Conservation (phyloP, 2,797 vertebrate species). For the Diplodus sargus region DNA sequence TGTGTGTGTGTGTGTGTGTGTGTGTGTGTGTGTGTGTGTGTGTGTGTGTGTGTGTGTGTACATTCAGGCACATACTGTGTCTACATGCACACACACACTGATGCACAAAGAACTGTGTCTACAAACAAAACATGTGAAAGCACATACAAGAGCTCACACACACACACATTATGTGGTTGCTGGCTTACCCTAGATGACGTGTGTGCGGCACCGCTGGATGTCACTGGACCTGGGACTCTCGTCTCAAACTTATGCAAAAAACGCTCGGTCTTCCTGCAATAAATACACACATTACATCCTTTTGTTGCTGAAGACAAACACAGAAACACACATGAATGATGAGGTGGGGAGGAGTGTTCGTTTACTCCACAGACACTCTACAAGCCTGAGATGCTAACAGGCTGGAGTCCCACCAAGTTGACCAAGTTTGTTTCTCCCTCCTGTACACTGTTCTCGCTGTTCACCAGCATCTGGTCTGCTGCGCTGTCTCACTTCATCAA, state of each 20-base stretch:
- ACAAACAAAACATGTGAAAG: conserved; percentile 36
- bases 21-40: neutral
- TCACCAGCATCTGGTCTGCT: conserved; percentile 36
- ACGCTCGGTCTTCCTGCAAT: conserved; percentile 61
- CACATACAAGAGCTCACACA: conserved; percentile 3
- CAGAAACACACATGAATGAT: neutral
- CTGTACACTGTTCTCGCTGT: conserved; percentile 51
- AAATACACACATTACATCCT: conserved; percentile 31
- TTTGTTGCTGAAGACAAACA: neutral
- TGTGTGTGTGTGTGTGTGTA: neutral
- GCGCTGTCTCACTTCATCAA: conserved; percentile 9
- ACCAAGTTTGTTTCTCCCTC: conserved; percentile 64
- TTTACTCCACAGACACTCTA: conserved; percentile 44
- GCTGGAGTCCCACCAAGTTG: conserved; percentile 37
- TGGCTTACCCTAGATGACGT: conserved; percentile 75
- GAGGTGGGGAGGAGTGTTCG: conserved; percentile 26
- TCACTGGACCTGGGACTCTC: conserved; percentile 28
- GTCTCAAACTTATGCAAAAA: conserved; percentile 73
- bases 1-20: neutral
- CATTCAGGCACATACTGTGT: neutral
- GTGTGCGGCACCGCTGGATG: conserved; percentile 55
- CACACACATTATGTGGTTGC: conserved; percentile 46
- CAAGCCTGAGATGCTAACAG: conserved; percentile 30
- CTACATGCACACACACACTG: neutral
- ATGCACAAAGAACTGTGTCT: neutral